A percentile compares a stretch with the other conserved stretches of the same genome.
Evolutionary conservation across 2,888 invertebrate species (phyloP).

Genomic region (Chymomyza caudatula): DNA sequence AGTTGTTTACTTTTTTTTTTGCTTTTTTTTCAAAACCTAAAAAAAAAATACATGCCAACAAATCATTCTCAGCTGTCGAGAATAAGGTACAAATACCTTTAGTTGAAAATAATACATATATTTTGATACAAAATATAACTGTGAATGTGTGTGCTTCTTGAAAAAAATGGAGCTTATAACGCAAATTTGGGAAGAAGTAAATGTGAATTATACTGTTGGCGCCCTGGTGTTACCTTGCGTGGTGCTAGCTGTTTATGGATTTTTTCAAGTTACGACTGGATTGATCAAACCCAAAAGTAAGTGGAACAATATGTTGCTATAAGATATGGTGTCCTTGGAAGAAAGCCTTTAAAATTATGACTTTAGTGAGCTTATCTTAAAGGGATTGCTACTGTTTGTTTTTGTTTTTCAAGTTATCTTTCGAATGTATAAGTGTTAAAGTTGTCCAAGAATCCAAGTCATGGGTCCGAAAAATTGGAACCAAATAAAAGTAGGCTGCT

Average conservation of each 20-base stretch:
- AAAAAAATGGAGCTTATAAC: constrained; percentile 55
- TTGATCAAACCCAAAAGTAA: constrained; percentile 59
- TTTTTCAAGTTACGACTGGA: constrained; percentile 56
- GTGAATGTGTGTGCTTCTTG: background rate
- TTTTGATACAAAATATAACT: no score
- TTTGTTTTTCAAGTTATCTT: no score
- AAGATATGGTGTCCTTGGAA: no score
- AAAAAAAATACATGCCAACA: background rate
- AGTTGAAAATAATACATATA: background rate
- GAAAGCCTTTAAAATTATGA: no score
- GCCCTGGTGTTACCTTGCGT: constrained; percentile 56
- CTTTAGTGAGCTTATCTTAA: no score
- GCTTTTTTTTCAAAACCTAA: background rate
- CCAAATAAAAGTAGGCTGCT: no score
- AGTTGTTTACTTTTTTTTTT: constrained; percentile 23
- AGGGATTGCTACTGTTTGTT: no score
- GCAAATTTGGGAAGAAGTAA: constrained; percentile 47
- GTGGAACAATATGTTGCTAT: no score
- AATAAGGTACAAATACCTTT: background rate
- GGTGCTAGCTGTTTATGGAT: constrained; percentile 56
- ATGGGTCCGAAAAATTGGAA: no score
- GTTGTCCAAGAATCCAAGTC: no score
- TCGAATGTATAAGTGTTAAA: no score
- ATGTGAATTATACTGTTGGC: constrained; percentile 61
- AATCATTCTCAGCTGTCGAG: background rate